Base-by-base conservation (phyloP, 1,140 invertebrate genomes). In the Chelonus insularis region DNA sequence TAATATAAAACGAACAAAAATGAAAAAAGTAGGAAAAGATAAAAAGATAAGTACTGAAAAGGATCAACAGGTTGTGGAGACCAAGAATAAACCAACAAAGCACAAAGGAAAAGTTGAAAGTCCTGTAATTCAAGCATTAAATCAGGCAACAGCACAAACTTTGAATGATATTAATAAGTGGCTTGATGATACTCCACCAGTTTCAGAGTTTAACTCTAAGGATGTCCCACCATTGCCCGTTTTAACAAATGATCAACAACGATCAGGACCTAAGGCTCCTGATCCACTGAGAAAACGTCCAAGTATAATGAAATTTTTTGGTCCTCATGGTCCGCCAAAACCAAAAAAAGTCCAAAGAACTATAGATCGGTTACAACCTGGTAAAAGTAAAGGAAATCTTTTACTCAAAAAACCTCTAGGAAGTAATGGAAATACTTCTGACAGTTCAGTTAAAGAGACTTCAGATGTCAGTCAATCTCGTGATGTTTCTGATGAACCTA, bases 91-190 rank as follows among this genome's bases (percentile, higher is more conserved):
- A 79, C 71, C 57, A 61, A 47, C 63, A 70, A 75, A 58, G 73
- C 65, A 71, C 64, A 79, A 78, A 70, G 68, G 64, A 41, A 72
- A 67, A 55, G 72, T 78, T 32, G 74, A 79, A 37, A 80, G 68
- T 68, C 84, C 86, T 5, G 87, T 86, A 6, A 86, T 91, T 57
- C 90, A 92, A 72, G 91, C 91, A 0, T 78, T 94, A 2, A 88
- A 88, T 70, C 82, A 88, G 65, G 89, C 88, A 2, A 91, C 89
- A 0, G 91, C 93, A 75, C 90, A 93, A 81, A 92, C 91, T 16
- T 81, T 93, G 3, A 92, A 93, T 72, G 92, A 94, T 73, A 92
- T 94, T 18, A 93, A 91, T 70, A 92, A 92, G 71, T 93, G 91
- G 91, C 77, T 95, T 41, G 91, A 93, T 72, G 91, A 93, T 66